Evolutionary conservation across 2,113 vertebrate species (phyloP).

Genomic region (Prinia subflava): DNA sequence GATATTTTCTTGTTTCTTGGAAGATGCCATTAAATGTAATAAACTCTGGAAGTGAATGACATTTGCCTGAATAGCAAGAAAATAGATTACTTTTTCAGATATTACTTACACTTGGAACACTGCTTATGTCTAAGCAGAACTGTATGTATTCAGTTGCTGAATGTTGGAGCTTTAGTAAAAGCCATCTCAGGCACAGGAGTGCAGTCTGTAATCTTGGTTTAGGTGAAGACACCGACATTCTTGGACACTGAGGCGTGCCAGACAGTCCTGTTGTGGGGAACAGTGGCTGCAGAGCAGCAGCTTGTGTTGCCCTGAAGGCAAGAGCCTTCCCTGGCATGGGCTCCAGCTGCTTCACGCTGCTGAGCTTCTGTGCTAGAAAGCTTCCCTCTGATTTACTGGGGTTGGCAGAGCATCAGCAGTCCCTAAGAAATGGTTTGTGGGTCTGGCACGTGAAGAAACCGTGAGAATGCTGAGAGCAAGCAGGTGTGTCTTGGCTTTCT

Average conservation of each 20-base stretch:
- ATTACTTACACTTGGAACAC: neutral
- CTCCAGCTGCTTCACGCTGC: neutral
- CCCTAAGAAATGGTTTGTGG: neutral
- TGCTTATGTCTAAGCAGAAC: neutral
- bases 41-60: neutral
- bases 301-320: neutral
- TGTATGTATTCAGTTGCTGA: neutral
- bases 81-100: neutral
- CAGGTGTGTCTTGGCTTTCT: neutral
- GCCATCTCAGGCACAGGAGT: neutral
- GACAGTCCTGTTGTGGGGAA: neutral
- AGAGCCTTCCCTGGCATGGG: neutral
- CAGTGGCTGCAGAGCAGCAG: accelerated
- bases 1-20: neutral
- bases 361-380: neutral
- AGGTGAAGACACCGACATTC: accelerated
- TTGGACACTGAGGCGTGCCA: accelerated
- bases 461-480: neutral
- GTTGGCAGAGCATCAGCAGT: neutral
- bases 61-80: neutral
- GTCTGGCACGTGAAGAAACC: neutral
- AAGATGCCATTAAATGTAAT: neutral
- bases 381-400: neutral
- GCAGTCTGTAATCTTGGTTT: neutral
- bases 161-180: neutral